Base-by-base conservation (phyloP, 2,797 vertebrate species). In the Telmatherina bonti region DNA sequence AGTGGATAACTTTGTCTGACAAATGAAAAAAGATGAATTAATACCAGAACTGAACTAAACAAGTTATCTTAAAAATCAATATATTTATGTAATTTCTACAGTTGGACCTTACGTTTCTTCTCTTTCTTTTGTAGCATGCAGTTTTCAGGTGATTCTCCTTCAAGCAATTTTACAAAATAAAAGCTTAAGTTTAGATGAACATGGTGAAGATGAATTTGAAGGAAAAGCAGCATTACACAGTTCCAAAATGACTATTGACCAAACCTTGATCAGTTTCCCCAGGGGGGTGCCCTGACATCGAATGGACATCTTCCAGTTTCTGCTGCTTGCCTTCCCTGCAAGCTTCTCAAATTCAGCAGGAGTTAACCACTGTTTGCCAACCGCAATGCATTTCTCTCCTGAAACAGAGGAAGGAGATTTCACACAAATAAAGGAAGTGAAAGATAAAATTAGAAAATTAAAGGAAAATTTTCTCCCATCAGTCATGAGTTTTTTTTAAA, bases 301-400 rank as follows among this genome's bases (percentile, higher is more conserved):
- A 61, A 95, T 94, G 78, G 78, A 92, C 2, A 0, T 0, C 70
- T 93, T 94, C 94, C 94, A 95, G 84, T 94, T 94, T 70, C 7
- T 93, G 6, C 0, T 0, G 3, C 1, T 75, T 16, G 11, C n/a
- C 60, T 73, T 94, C 7, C 91, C 93, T 0, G 52, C 88, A 49
- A 78, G 74, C 27, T 1, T 81, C 77, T 94, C 87, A 88, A 95
- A 95, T 6, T 66, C 76, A 49, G 0, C 0, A 0, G 93, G 93
- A 31, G 79, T 81, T 29, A 88, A 89, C 93, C 92, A 94, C 13
- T 5, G 1, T 1, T 26, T 62, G 0, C 79, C 0, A 0, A 53
- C 72, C 4, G 30, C 0, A 51, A 95, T 91, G 68, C 93, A 93
- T 63, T 52, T 58, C 1, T 88, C 62, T 6, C 92, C 94, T 95